These are phyloP conservation scores for Protomyctophum bolini DNA, from an alignment of 2,113 vertebrate species.

Conservation along the genomic window DNA sequence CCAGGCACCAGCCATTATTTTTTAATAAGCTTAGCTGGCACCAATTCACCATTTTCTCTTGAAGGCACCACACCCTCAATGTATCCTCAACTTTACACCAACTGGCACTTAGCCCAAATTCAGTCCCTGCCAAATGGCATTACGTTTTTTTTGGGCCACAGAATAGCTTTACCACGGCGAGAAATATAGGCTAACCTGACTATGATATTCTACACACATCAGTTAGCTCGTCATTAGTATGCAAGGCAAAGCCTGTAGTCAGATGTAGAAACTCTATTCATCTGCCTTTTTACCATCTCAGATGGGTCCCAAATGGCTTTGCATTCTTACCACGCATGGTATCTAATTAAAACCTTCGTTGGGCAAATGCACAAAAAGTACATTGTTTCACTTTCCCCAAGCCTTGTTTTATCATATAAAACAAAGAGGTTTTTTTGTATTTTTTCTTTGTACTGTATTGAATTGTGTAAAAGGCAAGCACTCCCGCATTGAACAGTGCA, in stretches of 20 bases:
- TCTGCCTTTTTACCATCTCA: conserved; percentile 65
- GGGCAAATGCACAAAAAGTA: conserved; percentile 30
- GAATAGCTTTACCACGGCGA: conserved; percentile 41
- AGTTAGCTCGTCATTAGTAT: conserved; percentile 54
- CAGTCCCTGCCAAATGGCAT: conserved; percentile 14
- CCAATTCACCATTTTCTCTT: too few relatives aligned
- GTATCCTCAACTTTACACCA: too few relatives aligned
- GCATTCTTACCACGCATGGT: conserved; percentile 46
- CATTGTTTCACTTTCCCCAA: conserved; percentile 30
- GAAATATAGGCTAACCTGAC: conserved; percentile 29
- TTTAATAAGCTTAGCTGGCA: too few relatives aligned
- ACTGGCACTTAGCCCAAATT: neutral
- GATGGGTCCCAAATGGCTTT: conserved; percentile 57
- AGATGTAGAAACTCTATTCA: conserved; percentile 62
- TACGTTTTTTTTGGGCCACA: conserved; percentile 21
- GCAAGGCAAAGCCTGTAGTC: conserved; percentile 54
- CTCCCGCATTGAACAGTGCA: too few relatives aligned
- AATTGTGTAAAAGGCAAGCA: too few relatives aligned
- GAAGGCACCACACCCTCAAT: too few relatives aligned
- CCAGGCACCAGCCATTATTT: too few relatives aligned
- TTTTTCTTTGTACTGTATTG: too few relatives aligned
- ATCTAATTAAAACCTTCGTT: conserved; percentile 51
- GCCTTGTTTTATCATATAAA: conserved; percentile 1
- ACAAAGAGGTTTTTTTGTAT: too few relatives aligned
- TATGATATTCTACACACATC: conserved; percentile 34